Conservation (phyloP, 2,888 invertebrate species). For the Panopea generosa region DNA sequence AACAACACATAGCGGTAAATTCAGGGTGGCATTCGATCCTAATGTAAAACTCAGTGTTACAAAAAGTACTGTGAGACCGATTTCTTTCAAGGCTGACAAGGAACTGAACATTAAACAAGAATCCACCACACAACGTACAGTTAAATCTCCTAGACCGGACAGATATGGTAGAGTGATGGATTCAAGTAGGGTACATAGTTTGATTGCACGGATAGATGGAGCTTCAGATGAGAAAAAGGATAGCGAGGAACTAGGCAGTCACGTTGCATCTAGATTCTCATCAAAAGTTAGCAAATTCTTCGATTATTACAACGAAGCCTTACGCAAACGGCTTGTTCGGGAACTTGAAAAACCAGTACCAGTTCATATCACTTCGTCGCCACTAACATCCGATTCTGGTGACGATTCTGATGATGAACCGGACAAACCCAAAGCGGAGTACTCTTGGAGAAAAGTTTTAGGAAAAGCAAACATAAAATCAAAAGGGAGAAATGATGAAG, state of each 20-base stretch:
- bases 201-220: too few species aligned
- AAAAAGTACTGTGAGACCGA: too few species aligned
- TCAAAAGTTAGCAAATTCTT: slow-evolving; percentile 33
- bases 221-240: background rate
- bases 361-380: background rate
- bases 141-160: too few species aligned
- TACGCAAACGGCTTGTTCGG: slow-evolving; percentile 35
- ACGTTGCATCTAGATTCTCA: slow-evolving; percentile 38
- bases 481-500: background rate
- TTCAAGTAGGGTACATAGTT: too few species aligned
- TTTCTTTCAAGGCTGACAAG: too few species aligned
- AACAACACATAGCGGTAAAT: too few species aligned
- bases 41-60: too few species aligned
- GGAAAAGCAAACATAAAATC: slow-evolving; percentile 1
- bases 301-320: slow-evolving; percentile 51
- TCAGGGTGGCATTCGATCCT: too few species aligned
- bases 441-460: background rate
- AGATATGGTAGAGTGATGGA: too few species aligned
- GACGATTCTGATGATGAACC: slow-evolving; percentile 3
- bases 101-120: too few species aligned
- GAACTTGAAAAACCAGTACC: slow-evolving; percentile 30
- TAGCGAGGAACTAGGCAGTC: slow-evolving; percentile 8
- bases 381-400: slow-evolving; percentile 11
- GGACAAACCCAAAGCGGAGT: background rate
- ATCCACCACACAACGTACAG: too few species aligned